These are phyloP conservation scores for Leiothrix lutea DNA, from an alignment of 2,113 vertebrate species.

Conservation along the genomic window DNA sequence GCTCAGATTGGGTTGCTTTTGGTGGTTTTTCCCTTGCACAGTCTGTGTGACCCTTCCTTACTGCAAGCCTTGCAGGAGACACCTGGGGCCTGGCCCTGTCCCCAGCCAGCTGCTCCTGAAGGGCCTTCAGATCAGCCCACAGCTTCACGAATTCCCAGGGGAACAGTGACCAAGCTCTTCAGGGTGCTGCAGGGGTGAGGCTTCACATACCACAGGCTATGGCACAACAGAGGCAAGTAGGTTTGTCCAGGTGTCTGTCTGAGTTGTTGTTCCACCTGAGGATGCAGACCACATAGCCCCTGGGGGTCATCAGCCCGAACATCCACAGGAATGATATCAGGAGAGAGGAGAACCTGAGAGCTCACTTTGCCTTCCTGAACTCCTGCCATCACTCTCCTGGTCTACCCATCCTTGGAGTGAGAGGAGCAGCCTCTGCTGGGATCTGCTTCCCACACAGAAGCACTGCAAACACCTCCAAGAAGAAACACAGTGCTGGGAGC, in stretches of 20 bases:
- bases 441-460: not conserved
- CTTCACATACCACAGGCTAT: no score
- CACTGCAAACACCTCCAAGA: not conserved
- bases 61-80: not conserved
- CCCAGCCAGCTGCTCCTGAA: not conserved
- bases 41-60: not conserved
- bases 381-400: not conserved
- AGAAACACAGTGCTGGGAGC: not conserved
- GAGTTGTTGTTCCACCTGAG: not conserved
- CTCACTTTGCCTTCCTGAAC: not conserved
- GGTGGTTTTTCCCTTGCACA: not conserved
- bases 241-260: no score
- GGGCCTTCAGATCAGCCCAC: not conserved
- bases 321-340: fast-evolving
- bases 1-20: not conserved
- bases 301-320: fast-evolving
- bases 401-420: fast-evolving
- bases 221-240: fast-evolving
- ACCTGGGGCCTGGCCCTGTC: not conserved
- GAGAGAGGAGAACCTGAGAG: not conserved
- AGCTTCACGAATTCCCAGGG: not conserved
- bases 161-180: not conserved
- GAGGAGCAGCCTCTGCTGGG: not conserved
- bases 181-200: not conserved
- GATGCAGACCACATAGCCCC: not conserved